phyloP scores from a whole-genome alignment of 2,113 vertebrate species.

The Ceyx melanurus region DNA sequence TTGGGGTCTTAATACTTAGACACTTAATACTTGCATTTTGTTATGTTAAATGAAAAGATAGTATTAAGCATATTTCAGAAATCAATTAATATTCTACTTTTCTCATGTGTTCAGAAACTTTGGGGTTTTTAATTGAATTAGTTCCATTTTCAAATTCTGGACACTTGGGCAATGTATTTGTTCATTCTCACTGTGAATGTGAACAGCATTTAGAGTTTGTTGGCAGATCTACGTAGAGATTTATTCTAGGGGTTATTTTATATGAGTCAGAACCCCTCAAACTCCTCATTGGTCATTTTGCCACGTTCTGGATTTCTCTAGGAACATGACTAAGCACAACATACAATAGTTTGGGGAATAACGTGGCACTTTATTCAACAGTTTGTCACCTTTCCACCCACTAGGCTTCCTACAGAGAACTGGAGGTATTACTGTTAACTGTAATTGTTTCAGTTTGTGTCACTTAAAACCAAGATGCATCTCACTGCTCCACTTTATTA shows the following conservation, averaged over 20 bases:
- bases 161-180: background rate
- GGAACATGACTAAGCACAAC: background rate
- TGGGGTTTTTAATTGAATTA: accelerated
- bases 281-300: background rate
- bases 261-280: background rate
- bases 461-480: background rate
- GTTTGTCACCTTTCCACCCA: background rate
- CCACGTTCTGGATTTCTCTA: background rate
- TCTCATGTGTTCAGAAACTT: background rate
- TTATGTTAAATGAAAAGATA: background rate
- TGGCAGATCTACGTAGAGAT: background rate
- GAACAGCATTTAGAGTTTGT: background rate
- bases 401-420: background rate
- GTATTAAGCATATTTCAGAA: background rate
- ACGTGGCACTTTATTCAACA: background rate
- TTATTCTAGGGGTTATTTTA: background rate
- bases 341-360: background rate
- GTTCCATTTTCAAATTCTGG: background rate
- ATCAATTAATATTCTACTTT: background rate
- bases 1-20: background rate
- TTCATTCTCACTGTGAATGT: background rate
- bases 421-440: background rate
- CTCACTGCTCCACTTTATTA: background rate
- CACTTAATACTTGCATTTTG: background rate
- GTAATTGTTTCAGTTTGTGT: background rate